phyloP scores from a whole-genome alignment of 2,113 vertebrate genomes.

The Telmatochromis brichardi region DNA sequence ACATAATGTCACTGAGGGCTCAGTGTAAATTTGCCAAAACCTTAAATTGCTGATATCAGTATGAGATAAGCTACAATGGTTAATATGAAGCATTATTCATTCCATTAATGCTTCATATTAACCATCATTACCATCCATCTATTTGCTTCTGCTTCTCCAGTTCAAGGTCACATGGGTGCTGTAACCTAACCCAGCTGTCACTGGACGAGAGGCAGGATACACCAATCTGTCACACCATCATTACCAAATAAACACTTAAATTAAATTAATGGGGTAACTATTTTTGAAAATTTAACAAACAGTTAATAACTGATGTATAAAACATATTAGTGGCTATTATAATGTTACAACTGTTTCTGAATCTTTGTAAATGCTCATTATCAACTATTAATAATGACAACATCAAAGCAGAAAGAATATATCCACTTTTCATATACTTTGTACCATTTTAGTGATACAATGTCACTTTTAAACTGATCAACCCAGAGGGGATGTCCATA shows the following conservation, averaged over 20 bases:
- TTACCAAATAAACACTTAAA: background rate
- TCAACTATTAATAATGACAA: background rate
- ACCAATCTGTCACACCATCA: background rate
- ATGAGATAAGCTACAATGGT: background rate
- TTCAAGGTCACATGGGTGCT: background rate
- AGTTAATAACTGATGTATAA: background rate
- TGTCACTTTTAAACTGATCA: background rate
- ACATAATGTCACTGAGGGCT: background rate
- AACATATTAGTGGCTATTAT: background rate
- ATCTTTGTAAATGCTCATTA: background rate
- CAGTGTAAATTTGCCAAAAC: background rate
- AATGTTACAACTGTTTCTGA: background rate
- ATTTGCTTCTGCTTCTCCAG: background rate
- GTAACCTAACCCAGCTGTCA: background rate
- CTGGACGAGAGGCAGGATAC: background rate
- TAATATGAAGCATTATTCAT: background rate
- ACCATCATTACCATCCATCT: background rate
- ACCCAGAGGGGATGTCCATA: background rate
- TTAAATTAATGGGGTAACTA: background rate
- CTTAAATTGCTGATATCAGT: background rate
- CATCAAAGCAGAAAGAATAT: background rate
- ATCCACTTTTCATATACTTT: background rate
- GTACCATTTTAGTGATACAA: constrained; percentile 12
- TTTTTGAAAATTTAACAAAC: background rate
- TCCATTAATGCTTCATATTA: background rate